Conservation (phyloP, 2,888 invertebrate species). For the Drosophila anceps region DNA sequence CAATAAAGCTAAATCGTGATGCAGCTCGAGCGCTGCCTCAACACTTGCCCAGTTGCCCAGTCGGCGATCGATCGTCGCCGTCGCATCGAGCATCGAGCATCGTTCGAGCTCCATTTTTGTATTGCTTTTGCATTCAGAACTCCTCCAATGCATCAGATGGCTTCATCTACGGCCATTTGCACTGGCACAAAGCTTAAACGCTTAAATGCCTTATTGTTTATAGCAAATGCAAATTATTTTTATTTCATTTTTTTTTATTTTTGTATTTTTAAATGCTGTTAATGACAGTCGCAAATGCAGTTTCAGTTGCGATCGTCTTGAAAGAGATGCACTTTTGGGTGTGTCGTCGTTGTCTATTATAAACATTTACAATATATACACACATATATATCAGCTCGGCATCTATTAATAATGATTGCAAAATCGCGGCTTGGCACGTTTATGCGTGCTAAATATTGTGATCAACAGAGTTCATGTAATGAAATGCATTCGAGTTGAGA, state of each 20-base stretch:
- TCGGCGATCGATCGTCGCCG: constrained; percentile 17
- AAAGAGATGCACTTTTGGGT: constrained; percentile 56
- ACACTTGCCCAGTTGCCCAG: constrained; percentile 56
- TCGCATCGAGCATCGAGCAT: too few species aligned
- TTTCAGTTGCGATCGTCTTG: constrained; percentile 44
- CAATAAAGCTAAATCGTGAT: constrained; percentile 67
- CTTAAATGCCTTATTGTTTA: constrained; percentile 60
- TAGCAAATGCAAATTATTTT: constrained; percentile 54
- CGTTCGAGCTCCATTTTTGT: constrained; percentile 72
- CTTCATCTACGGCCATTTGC: constrained; percentile 48
- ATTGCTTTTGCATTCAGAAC: constrained; percentile 55
- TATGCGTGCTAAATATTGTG: constrained; percentile 32
- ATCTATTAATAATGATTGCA: constrained; percentile 57
- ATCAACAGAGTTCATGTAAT: constrained; percentile 2
- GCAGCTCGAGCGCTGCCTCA: constrained; percentile 66
- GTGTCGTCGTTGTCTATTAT: constrained; percentile 44
- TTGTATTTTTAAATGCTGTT: constrained; percentile 46
- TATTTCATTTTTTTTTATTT: constrained; percentile 12
- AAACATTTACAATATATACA: constrained; percentile 6
- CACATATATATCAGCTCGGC: constrained; percentile 11
- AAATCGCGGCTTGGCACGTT: constrained; percentile 31
- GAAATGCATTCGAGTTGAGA: background rate
- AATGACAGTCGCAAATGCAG: constrained; percentile 51
- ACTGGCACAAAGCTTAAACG: constrained; percentile 33
- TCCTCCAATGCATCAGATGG: constrained; percentile 54